Evolutionary conservation across 1,140 invertebrate species (phyloP), one percentile per base, ranked within the genome.

Genomic region (Dreissena polymorpha): DNA sequence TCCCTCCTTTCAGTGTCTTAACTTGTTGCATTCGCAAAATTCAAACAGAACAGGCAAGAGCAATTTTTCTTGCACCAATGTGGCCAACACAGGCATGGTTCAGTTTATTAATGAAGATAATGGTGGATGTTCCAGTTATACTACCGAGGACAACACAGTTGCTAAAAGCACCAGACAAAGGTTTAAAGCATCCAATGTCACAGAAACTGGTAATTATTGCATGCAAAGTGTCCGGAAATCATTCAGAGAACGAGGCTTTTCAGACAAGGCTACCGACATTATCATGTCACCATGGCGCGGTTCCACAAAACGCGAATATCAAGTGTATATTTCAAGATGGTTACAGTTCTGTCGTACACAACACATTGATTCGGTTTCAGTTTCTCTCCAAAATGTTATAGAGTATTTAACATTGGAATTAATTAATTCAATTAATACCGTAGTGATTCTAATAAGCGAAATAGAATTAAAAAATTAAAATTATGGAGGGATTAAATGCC

Each of bases 71-170:
- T 25, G 79, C 65, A 16, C 82, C 86, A 57, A 7, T 85, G 7
- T 87, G 85, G 86, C 63, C 86, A 68, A 87, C 70, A 60, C 83
- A 85, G 69, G 50, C 25, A 14, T 84, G 83, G 83, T 84, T 80
- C 39, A 13, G 57, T 49, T 13, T 50, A 74, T 39, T 79, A 27
- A 67, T 86, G 80, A 53, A 69, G 60, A 51, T 72, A 49, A 39
- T 80, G 25, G 23, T 83, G 53, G 68, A 68, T n/a, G 53, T 10
- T 14, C 83, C 80, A 50, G 50, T 77, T 14, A 78, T 79, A 69
- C 50, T 88, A 29, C 65, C 67, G 69, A 74, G 49, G 49, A 71
- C 50, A 67, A 65, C 63, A 14, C 13, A 73, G n/a, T 57, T 69
- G 65, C 63, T 84, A 53, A 72, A 27, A 25, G 8, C 53, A 27